Evolutionary conservation across 2,113 vertebrate species (phyloP), one percentile per base, ranked within the genome.

Genomic region (Craseonycteris thonglongyai): DNA sequence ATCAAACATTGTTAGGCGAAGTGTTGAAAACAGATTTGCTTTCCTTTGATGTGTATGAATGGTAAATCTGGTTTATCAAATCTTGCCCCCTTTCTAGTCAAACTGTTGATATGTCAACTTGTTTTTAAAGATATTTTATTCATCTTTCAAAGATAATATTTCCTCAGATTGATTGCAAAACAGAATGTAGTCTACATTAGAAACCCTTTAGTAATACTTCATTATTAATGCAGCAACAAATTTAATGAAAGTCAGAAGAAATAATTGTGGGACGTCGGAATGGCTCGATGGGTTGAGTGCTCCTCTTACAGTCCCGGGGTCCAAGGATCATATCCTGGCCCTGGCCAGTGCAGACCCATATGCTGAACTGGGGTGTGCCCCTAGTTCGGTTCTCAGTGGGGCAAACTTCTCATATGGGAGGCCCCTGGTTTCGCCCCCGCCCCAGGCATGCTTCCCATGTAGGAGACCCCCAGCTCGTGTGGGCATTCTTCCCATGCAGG

Each of bases 61-160:
- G 59, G 98, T 99, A 95, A 99, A 99, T 95, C 98, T 99, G 94
- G 98, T 99, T 30, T 99, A 99, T 95, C 98, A 99, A 99, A 99
- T 99, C 97, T 99, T 98, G 5, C 99, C 98, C 12, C 99, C 98
- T 6, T 99, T 99, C 96, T 99, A 99, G 95, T 99, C 97, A 99
- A 99, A 95, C 97, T 99, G 19, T 59, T 99, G 92, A 98, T 99
- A 69, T 99, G 99, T 91, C 98, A 99, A 91, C 99, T 99, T 58
- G 98, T 99, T 96, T 35, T 96, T 33, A 71, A 96, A 99, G 99
- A 95, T 99, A 98, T 98, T 99, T 99, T 15, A 98, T 98, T 99
- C 96, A 99, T 99, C 99, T 99, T 99, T 98, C 99, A 99, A 96
- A 98, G 98, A 95, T 98, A 99, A 92, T 99, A 99, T 97, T 99